phyloP scores from a whole-genome alignment of 2,113 vertebrate species.

The Piprites chloris region DNA sequence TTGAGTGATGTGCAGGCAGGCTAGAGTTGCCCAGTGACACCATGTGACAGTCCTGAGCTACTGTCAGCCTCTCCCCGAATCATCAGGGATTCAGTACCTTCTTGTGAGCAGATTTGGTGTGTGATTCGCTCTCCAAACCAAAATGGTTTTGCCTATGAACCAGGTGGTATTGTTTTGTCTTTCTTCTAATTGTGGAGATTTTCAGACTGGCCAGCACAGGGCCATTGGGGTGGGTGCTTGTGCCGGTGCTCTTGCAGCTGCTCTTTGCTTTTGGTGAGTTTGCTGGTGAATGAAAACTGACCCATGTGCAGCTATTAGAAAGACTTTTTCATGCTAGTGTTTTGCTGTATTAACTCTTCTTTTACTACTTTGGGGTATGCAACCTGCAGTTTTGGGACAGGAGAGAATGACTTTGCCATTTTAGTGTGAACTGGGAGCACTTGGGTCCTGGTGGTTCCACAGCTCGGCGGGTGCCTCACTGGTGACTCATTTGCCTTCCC shows the following conservation, averaged over 20 bases:
- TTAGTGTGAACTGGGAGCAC: rapidly evolving
- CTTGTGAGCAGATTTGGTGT: background rate
- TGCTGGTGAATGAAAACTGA: background rate
- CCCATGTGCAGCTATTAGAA: background rate
- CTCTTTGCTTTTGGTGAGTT: background rate
- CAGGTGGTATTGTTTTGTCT: background rate
- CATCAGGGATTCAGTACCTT: background rate
- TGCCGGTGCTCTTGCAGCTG: background rate
- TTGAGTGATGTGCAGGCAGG: background rate
- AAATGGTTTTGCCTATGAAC: background rate
- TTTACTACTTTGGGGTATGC: background rate
- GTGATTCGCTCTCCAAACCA: background rate
- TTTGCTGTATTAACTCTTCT: background rate
- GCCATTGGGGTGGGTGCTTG: rapidly evolving
- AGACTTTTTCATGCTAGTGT: background rate
- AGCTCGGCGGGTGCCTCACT: background rate
- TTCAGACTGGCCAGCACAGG: no score
- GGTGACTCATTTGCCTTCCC: background rate
- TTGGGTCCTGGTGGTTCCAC: background rate
- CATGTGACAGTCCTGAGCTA: background rate
- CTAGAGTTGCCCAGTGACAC: background rate
- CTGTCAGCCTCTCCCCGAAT: background rate
- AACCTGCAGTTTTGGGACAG: background rate
- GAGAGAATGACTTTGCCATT: background rate
- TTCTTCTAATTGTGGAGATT: background rate